phyloP scores from a whole-genome alignment of 2,888 invertebrate species.

The Polyommatus iphigenia region DNA sequence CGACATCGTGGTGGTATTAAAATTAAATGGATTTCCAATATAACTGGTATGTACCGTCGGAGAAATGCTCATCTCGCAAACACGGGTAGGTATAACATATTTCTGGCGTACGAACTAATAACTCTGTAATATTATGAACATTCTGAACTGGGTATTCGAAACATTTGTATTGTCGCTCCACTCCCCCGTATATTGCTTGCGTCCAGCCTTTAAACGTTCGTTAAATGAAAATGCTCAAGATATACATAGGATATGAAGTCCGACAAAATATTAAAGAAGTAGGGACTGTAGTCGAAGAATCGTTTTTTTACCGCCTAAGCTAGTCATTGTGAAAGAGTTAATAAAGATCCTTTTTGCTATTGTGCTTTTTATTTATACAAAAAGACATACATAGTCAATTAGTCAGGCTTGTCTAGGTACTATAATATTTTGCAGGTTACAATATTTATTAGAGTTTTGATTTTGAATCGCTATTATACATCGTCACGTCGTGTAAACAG shows the following conservation, averaged over 20 bases:
- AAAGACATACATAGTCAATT: no score
- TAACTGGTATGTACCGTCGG: background rate
- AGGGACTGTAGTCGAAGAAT: no score
- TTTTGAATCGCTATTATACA: no score
- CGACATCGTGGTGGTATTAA: no score
- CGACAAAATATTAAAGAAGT: background rate
- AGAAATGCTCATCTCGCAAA: background rate
- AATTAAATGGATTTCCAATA: background rate
- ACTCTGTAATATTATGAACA: background rate
- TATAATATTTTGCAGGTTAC: no score
- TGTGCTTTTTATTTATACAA: no score
- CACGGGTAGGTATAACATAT: background rate
- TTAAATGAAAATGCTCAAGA: background rate
- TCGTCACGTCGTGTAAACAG: no score
- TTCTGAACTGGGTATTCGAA: background rate
- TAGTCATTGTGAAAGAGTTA: no score
- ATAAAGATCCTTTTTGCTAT: no score
- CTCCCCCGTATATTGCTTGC: background rate
- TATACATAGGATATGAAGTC: background rate
- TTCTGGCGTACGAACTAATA: background rate
- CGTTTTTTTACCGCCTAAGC: no score
- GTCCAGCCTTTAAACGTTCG: background rate
- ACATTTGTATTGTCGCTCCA: background rate
- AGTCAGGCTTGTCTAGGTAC: no score
- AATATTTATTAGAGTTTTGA: no score